phyloP scores from a whole-genome alignment of 2,797 vertebrate genomes.

The Anableps anableps region DNA sequence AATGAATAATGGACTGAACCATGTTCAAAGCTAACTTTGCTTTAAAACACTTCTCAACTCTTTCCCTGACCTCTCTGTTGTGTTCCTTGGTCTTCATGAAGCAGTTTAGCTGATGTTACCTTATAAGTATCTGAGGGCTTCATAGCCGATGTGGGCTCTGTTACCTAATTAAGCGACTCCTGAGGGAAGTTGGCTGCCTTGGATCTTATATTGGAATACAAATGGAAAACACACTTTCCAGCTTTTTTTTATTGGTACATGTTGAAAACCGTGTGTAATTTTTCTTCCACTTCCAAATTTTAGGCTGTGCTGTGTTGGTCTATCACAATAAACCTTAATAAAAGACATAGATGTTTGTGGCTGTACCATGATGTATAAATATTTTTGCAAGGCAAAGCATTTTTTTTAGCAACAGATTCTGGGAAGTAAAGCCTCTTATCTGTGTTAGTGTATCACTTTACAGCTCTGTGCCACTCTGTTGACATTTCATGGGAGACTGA shows the following conservation, averaged over 20 bases:
- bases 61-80: background rate
- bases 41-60: background rate
- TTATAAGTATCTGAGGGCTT: background rate
- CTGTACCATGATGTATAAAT: background rate
- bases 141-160: background rate
- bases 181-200: background rate
- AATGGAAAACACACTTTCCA: background rate
- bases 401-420: conserved; percentile 9
- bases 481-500: conserved; percentile 61
- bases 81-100: background rate
- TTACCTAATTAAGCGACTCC: background rate
- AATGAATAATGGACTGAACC: background rate
- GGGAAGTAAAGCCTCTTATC: conserved; percentile 52
- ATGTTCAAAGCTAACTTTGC: background rate
- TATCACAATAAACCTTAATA: background rate
- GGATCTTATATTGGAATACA: background rate
- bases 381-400: background rate
- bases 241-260: background rate
- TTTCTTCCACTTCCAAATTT: background rate
- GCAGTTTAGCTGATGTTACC: background rate
- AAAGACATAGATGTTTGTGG: background rate
- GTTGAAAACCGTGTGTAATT: background rate
- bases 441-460: conserved; percentile 41
- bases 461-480: conserved; percentile 54
- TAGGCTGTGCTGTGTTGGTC: background rate